phyloP scores from a whole-genome alignment of 1,140 invertebrate species.

The Octopus bimaculoides region DNA sequence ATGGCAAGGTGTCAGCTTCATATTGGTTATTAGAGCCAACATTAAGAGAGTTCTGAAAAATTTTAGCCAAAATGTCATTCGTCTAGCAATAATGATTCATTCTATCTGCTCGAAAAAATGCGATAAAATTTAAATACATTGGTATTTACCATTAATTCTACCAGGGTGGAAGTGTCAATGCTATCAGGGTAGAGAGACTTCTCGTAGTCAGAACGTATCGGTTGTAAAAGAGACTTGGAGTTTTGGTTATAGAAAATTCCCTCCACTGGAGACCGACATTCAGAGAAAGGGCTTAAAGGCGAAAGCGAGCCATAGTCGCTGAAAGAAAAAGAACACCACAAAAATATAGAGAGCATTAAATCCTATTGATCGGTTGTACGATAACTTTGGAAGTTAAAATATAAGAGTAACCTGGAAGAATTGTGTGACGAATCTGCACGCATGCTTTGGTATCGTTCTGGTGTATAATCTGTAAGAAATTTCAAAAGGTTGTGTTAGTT shows the following conservation, averaged over 20 bases:
- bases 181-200: conserved; percentile 29
- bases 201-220: neutral
- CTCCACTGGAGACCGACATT: conserved; percentile 45
- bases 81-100: too few species aligned
- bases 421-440: neutral
- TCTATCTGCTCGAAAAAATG: neutral
- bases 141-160: conserved; percentile 67
- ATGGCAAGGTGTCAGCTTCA: neutral
- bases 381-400: too few species aligned
- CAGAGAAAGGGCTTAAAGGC: conserved; percentile 35
- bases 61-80: neutral
- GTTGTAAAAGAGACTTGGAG: neutral
- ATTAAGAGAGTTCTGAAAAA: neutral
- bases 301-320: conserved; percentile 40
- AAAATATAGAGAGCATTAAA: too few species aligned
- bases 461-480: neutral
- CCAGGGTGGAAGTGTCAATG: conserved; percentile 45
- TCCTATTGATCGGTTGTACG: too few species aligned
- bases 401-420: neutral
- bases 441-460: neutral
- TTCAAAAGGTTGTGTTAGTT: neutral
- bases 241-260: conserved; percentile 35
- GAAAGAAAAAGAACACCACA: conserved; percentile 9
- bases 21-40: neutral
- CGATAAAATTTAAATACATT: neutral